phyloP scores from a whole-genome alignment of 2,797 vertebrate species.

The Antennarius maculatus region DNA sequence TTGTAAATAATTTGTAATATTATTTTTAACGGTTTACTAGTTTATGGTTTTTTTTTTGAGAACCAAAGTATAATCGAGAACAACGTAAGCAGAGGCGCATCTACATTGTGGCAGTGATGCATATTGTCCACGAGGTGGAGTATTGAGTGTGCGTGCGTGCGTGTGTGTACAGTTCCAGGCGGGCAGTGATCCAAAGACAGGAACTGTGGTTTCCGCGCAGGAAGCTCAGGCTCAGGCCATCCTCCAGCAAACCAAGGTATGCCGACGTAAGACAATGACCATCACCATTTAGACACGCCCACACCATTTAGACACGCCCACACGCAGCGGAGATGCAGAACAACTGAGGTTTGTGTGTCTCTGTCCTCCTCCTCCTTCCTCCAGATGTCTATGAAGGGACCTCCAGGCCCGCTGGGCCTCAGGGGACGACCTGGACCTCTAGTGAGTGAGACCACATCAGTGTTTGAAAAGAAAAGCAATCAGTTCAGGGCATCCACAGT shows the following conservation, averaged over 20 bases:
- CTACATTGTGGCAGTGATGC: slow-evolving; percentile 16
- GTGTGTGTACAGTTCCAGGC: slow-evolving; percentile 85
- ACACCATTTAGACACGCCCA: not conserved
- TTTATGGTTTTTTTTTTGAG: too few relatives aligned
- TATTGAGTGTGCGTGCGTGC: slow-evolving; percentile 34
- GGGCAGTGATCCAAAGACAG: slow-evolving; percentile 86
- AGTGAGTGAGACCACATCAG: slow-evolving; percentile 81
- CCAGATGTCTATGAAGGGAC: slow-evolving; percentile 91
- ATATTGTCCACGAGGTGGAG: slow-evolving; percentile 63
- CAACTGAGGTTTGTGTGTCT: not conserved
- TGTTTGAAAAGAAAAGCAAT: too few relatives aligned
- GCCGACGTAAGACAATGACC: slow-evolving; percentile 17
- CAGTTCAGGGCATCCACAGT: too few relatives aligned
- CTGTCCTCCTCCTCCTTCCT: not conserved
- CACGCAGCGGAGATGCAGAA: not conserved
- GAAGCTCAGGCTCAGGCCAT: slow-evolving; percentile 97
- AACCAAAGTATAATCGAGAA: too few relatives aligned
- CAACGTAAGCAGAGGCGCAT: too few relatives aligned
- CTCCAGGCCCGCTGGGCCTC: slow-evolving; percentile 90
- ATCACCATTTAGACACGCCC: not conserved
- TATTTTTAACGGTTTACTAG: too few relatives aligned
- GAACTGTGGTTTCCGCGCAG: slow-evolving; percentile 90
- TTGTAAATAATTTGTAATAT: too few relatives aligned
- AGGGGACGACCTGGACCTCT: slow-evolving; percentile 90
- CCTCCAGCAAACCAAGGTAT: slow-evolving; percentile 94